Conservation (phyloP, 2,113 vertebrate genomes). For the Vimba vimba region DNA sequence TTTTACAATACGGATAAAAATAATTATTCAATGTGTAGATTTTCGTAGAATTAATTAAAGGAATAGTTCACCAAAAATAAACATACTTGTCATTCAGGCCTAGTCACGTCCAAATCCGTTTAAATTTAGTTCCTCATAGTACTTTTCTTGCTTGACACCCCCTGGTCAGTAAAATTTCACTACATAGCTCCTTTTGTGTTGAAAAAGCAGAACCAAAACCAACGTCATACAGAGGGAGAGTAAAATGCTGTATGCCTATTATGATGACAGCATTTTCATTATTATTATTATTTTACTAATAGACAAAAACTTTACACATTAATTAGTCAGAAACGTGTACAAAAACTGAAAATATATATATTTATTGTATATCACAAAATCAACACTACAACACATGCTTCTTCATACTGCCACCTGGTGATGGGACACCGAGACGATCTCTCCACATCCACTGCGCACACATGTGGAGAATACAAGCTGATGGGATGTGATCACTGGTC, state of each 20-base stretch:
- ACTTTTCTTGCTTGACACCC: not conserved
- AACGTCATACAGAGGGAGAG: not conserved
- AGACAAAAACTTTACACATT: not conserved
- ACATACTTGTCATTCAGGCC: not conserved
- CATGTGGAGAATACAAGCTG: too few species aligned
- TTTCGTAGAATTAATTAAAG: not conserved
- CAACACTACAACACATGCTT: not conserved
- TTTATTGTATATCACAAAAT: not conserved
- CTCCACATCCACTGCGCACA: too few species aligned
- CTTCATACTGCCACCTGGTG: conserved; percentile 24
- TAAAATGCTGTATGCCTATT: not conserved
- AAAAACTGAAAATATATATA: not conserved
- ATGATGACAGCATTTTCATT: too few species aligned
- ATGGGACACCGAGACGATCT: not conserved
- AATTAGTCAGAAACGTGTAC: not conserved
- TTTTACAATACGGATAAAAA: too few species aligned
- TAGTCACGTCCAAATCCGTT: not conserved
- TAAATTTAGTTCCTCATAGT: not conserved
- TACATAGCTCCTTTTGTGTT: not conserved
- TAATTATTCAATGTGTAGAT: too few species aligned
- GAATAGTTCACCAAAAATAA: not conserved
- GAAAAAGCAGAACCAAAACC: not conserved
- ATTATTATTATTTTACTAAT: not conserved
- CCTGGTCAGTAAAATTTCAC: not conserved
- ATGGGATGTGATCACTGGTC: too few species aligned